These are phyloP conservation scores for Dicranocentrus wangi DNA, from an alignment of 2,888 invertebrate species.

Conservation along the genomic window DNA sequence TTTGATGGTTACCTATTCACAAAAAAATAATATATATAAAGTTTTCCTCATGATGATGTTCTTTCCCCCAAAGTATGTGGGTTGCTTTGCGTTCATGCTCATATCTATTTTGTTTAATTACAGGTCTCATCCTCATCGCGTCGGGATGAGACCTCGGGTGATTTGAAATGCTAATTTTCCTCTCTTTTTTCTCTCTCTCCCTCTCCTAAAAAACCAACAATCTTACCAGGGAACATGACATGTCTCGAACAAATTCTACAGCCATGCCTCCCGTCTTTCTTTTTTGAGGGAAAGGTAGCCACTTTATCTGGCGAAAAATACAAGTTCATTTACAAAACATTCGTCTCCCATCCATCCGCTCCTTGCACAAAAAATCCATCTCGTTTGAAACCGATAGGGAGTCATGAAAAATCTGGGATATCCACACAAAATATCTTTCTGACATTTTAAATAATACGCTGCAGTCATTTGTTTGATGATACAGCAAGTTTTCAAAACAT, in stretches of 20 bases:
- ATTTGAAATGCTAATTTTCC: constrained; percentile 61
- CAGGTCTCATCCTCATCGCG: constrained; percentile 48
- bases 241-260: constrained; percentile 57
- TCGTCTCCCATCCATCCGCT: constrained; percentile 27
- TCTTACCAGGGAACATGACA: constrained; percentile 54
- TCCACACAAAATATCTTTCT: constrained; percentile 33
- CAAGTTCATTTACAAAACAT: constrained; percentile 44
- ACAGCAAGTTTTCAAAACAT: constrained; percentile 34
- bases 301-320: neutral
- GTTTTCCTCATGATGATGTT: no score
- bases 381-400: neutral
- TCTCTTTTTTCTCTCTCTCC: constrained; percentile 8
- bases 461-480: constrained; percentile 58
- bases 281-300: neutral
- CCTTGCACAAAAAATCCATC: constrained; percentile 21
- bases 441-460: constrained; percentile 49
- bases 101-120: constrained; percentile 46
- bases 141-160: constrained; percentile 42
- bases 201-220: constrained; percentile 57
- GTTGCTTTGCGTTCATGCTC: neutral
- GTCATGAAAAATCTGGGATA: neutral
- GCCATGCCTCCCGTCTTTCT: no score
- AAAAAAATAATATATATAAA: no score
- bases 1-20: constrained; percentile 19
- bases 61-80: no score